Base-by-base conservation (phyloP, 2,888 invertebrate genomes). In the Apoderus coryli region DNA sequence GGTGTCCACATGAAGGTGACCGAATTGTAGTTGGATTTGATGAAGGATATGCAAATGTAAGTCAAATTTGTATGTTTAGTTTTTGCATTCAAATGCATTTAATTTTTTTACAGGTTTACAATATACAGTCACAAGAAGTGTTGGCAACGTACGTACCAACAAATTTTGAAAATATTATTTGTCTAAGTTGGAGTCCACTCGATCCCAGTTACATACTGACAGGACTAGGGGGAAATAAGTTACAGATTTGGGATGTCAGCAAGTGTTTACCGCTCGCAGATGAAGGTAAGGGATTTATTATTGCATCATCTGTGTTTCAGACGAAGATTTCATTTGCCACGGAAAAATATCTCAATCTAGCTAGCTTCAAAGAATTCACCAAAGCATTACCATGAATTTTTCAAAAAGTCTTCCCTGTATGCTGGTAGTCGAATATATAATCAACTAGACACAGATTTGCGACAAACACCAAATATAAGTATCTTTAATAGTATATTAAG, bases 171-270 rank as follows among this genome's bases (percentile, higher is more conserved):
- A 50, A 73, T 16, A 54, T 76, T 29, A 60, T 66, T 39, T 67
- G 69, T 22, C 48, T 59, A 25, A 53, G 65, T 43, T 85, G 82
- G 77, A 69, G 73, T 53, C 65, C 74, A 3, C 46, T 65, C 16
- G 63, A 75, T 46, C 58, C 67, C 6, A 63, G 69, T 48, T 54
- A 62, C 15, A 62, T 77, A 14, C 61, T 80, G 36, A 68, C 74
- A 3, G 78, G 76, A 2, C 74, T 75, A 3, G 66, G 64, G 15
- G 80, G 81, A 56, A 66, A 61, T 46, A 63, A 68, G 2, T 48
- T 84, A n/a, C 62, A 70, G 2, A 52, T 73, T 25, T 84, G 82
- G 81, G 59, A 64, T 29, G 47, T 65, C n/a, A n/a, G n/a, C n/a
- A n/a, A n/a, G n/a, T n/a, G n/a, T n/a, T n/a, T n/a, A n/a, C n/a